Base-by-base conservation (phyloP, 2,888 invertebrate genomes). In the Sthenelais limicola region DNA sequence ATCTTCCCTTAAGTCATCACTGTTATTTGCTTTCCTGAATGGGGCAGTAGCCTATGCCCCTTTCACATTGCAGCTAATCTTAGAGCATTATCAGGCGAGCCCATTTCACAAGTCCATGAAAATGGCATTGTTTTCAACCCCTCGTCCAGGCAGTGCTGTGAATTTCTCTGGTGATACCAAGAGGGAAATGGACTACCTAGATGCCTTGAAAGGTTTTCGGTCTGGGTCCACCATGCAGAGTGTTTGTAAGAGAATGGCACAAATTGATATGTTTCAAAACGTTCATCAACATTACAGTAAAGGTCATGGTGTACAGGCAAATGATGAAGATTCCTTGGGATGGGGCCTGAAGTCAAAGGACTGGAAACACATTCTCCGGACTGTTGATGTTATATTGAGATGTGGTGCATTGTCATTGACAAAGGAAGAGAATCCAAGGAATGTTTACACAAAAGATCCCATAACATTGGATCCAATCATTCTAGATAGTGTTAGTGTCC, bases 21-120 rank as follows among this genome's bases (percentile, higher is more conserved):
- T 78, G 2, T 51, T 67, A 9, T 77, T 74, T 72, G 66, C 74
- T 9, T 78, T 79, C 67, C 52, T 78, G 0, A 76, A 78, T 67
- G 77, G 77, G 3, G 75, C 77, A n/a, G 56, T 54, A 21, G 74
- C 75, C 21, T 77, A 77, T 71, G 75, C 75, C 18, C 66, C 73
- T 15, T 76, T 70, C 26, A 72, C 72, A 18, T 43, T 66, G 9
- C 35, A 74, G 21, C 54, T 76, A 12, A 48, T 77, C 1, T 58
- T 58, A 33, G 54, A 74, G 15, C 71, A 77, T 35, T 73, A 71
- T 38, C 56, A 54, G 49, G 68, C 69, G 47, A 73, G 75, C 21
- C 18, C 48, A 47, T 77, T 75, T 48, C 69, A 77, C 35, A 26
- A 72, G 48, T 35, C 47, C 43, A 9, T 78, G 71, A 78, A 78